Evolutionary conservation across 2,797 vertebrate genomes (phyloP).

Genomic region (Mycteria americana): DNA sequence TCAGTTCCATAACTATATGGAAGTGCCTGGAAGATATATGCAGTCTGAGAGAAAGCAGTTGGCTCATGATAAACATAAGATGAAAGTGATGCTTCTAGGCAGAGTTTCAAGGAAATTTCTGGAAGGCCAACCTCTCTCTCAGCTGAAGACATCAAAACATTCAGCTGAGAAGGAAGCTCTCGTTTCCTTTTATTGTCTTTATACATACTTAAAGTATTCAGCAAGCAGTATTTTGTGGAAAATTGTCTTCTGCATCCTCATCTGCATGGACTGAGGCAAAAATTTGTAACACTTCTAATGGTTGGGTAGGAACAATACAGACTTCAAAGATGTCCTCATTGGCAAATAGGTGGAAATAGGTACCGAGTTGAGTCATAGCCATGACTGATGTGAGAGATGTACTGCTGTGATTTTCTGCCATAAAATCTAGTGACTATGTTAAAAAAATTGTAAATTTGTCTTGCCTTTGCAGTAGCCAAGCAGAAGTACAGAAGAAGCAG

Average conservation of each 20-base stretch:
- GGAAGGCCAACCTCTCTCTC: neutral
- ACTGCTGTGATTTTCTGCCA: neutral
- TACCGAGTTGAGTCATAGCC: neutral
- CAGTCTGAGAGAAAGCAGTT: slow-evolving; percentile 16
- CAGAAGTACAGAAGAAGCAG: neutral
- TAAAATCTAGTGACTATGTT: neutral
- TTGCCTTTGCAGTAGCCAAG: neutral
- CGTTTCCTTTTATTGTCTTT: slow-evolving; percentile 12
- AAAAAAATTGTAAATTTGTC: neutral
- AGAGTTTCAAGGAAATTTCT: slow-evolving; percentile 34
- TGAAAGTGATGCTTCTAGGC: slow-evolving; percentile 53
- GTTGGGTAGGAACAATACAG: neutral
- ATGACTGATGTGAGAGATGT: neutral
- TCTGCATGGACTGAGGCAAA: neutral
- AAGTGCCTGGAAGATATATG: slow-evolving; percentile 40
- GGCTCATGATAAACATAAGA: slow-evolving; percentile 29
- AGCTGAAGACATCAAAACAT: slow-evolving; percentile 12
- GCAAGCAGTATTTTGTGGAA: neutral
- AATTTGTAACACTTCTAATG: neutral
- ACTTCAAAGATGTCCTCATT: neutral
- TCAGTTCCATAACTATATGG: neutral
- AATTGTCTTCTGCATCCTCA: neutral
- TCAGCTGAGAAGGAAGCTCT: neutral
- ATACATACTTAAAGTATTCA: neutral
- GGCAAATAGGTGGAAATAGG: neutral